Evolutionary conservation across 2,797 vertebrate species (phyloP), one percentile per base, ranked within the genome.

Genomic region (Melopsittacus undulatus): DNA sequence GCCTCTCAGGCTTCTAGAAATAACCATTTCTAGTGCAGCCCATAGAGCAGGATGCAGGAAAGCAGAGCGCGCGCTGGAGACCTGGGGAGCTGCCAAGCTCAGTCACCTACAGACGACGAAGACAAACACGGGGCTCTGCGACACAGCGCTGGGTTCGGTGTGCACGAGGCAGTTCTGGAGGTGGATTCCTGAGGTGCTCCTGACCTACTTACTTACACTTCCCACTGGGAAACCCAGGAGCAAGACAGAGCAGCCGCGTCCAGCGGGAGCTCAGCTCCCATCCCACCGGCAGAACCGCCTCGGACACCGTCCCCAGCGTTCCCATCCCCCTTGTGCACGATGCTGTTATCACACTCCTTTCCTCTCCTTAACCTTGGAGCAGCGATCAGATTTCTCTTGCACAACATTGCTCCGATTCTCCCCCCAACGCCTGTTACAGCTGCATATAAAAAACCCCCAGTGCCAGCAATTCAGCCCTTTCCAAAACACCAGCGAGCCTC

Each of bases 161-260:
- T 40, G 89, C 84, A 49, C 0, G 5, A 85, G 62, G 93, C 90
- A 87, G 68, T 7, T 67, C 64, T 62, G 89, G 23, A 6, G 83
- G 87, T 62, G 83, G 73, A 90, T 75, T 83, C 94, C 56, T 74
- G n/a, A 68, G 48, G 69, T 56, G 70, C 69, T 95, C 73, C 92
- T 94, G 94, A 95, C 95, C 93, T 94, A 95, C 86, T 90, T 95
- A 66, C 45, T 94, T 83, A 81, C 10, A 32, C 66, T 92, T 59
- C 77, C 63, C 82, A 83, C 80, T 24, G 40, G 73, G 64, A 91
- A 88, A 32, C 46, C 43, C 77, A 49, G 2, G 5, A 91, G 84
- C 54, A 38, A 75, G 57, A 91, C 61, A 72, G 46, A 66, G 59
- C 40, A 52, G 59, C 1, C 13, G 45, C 36, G 64, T 45, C 79